These are phyloP conservation scores for Notoglanidium macrostoma DNA, from an alignment of 2,797 vertebrate genomes.

Conservation along the genomic window DNA sequence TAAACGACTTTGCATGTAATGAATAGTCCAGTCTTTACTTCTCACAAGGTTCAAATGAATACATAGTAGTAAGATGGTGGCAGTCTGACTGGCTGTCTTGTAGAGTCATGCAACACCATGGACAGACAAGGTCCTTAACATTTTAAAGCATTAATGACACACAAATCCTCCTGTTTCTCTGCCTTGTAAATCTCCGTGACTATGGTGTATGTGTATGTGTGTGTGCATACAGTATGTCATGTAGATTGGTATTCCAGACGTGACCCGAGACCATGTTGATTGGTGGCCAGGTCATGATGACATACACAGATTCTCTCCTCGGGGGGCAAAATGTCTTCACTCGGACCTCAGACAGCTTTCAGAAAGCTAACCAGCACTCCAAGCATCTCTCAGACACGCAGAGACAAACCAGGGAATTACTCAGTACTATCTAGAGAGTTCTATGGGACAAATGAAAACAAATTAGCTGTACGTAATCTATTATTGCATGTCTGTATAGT, in stretches of 20 bases:
- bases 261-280: constrained; percentile 54
- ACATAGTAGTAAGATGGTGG: neutral
- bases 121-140: constrained; percentile 27
- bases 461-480: constrained; percentile 27
- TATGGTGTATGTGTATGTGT: constrained; percentile 2
- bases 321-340: constrained; percentile 57
- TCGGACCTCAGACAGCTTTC: constrained; percentile 52
- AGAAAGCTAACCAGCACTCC: constrained; percentile 54
- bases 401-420: constrained; percentile 33
- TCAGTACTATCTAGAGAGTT: constrained; percentile 16
- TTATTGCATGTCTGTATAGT: constrained; percentile 19
- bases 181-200: constrained; percentile 41
- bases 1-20: neutral
- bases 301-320: constrained; percentile 67
- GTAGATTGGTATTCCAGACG: constrained; percentile 74
- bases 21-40: neutral
- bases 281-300: constrained; percentile 69
- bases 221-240: constrained; percentile 47
- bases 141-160: constrained; percentile 38
- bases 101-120: constrained; percentile 62
- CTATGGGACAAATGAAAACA: constrained; percentile 39
- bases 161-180: constrained; percentile 37
- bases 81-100: constrained; percentile 58
- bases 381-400: constrained; percentile 45
- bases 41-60: neutral